Evolutionary conservation across 2,113 vertebrate genomes (phyloP).

Genomic region (Misgurnus mizolepis): DNA sequence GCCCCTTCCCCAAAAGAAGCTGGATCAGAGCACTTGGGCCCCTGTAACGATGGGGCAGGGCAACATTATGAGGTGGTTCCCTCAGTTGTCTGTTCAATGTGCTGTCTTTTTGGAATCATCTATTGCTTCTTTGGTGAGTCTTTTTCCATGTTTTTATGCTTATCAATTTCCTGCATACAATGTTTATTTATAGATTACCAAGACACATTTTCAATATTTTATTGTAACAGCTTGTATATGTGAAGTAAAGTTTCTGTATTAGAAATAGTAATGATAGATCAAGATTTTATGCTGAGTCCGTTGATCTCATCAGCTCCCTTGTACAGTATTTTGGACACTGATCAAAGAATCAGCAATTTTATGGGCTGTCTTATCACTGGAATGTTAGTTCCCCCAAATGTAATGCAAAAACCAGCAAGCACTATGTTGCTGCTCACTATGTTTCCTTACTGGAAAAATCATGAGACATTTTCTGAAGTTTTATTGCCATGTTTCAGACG

Average conservation of each 20-base stretch:
- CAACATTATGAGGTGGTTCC: slow-evolving; percentile 91
- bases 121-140: slow-evolving; percentile 98
- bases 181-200: not conserved
- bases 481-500: too few relatives aligned
- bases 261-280: not conserved
- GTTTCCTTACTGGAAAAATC: too few relatives aligned
- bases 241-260: not conserved
- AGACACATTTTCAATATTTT: not conserved
- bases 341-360: too few relatives aligned
- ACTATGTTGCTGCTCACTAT: too few relatives aligned
- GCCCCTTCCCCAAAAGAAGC: slow-evolving; percentile 75
- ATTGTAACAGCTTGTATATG: not conserved
- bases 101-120: slow-evolving; percentile 97
- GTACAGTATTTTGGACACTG: too few relatives aligned
- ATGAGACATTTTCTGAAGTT: too few relatives aligned
- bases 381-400: too few relatives aligned
- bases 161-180: not conserved
- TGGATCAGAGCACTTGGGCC: slow-evolving; percentile 73
- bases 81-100: slow-evolving; percentile 94
- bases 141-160: not conserved
- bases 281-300: not conserved
- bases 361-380: too few relatives aligned
- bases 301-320: too few relatives aligned
- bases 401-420: too few relatives aligned
- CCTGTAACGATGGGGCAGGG: slow-evolving; percentile 78